Evolutionary conservation across 2,888 invertebrate genomes (phyloP).

Genomic region (Mongoloraphidia duomilia): DNA sequence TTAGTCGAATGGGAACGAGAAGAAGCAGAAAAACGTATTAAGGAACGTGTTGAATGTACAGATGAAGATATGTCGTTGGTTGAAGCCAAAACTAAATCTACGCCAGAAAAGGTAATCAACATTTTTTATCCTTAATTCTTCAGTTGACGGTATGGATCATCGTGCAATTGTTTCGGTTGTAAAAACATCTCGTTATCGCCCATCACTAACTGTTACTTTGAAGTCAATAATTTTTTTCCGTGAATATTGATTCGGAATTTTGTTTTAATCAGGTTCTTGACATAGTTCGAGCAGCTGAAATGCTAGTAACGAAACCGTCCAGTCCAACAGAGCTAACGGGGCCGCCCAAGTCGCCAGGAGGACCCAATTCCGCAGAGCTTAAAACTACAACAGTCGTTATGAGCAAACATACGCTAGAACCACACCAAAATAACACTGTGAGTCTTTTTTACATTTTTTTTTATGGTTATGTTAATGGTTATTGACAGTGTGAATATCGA

Average conservation of each 20-base stretch:
- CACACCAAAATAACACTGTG: slow-evolving; percentile 43
- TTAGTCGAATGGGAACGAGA: slow-evolving; percentile 63
- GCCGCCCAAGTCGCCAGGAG: slow-evolving; percentile 62
- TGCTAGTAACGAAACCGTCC: slow-evolving; percentile 47
- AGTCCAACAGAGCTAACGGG: slow-evolving; percentile 36
- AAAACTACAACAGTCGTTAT: slow-evolving; percentile 89
- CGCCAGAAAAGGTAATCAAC: slow-evolving; percentile 60
- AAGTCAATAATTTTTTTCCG: too few relatives aligned
- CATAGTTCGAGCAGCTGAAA: slow-evolving; percentile 79
- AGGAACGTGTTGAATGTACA: slow-evolving; percentile 26
- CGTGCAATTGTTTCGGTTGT: too few relatives aligned
- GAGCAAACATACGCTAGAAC: slow-evolving; percentile 82
- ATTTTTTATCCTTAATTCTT: too few relatives aligned
- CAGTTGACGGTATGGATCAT: too few relatives aligned
- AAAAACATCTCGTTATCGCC: too few relatives aligned
- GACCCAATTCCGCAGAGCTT: slow-evolving; percentile 32
- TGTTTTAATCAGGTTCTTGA: slow-evolving; percentile 53
- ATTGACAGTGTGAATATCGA: background rate
- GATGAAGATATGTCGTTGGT: slow-evolving; percentile 28
- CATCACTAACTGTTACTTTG: too few relatives aligned
- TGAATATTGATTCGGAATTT: slow-evolving; percentile 15
- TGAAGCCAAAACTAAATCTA: slow-evolving; percentile 58
- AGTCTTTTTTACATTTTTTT: slow-evolving; percentile 23
- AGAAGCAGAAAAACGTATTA: slow-evolving; percentile 34
- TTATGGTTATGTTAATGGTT: background rate